Conservation (phyloP, 1,140 invertebrate species). For the Solen grandis region DNA sequence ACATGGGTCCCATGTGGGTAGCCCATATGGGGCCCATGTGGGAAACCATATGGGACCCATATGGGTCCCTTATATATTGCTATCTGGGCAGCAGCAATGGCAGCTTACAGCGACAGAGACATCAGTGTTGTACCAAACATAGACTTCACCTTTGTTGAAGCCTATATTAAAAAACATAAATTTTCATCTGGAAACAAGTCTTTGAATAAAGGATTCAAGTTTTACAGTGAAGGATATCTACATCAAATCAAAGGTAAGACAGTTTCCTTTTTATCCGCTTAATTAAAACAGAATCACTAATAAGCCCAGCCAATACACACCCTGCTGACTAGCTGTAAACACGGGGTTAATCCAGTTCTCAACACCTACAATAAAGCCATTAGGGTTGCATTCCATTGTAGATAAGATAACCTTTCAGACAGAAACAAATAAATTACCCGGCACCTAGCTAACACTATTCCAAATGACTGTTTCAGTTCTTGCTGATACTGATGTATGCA, state of each 20-base stretch:
- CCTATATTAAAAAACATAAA: conserved; percentile 3
- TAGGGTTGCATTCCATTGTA: no score
- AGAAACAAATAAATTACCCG: neutral
- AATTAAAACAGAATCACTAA: neutral
- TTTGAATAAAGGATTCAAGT: conserved; percentile 51
- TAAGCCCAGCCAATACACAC: neutral
- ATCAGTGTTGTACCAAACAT: conserved; percentile 11
- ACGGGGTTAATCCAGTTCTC: neutral
- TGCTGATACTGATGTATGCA: no score
- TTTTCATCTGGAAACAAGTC: conserved; percentile 26
- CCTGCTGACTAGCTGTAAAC: neutral
- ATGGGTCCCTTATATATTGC: no score
- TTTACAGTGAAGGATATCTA: conserved; percentile 42
- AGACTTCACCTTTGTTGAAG: conserved; percentile 46
- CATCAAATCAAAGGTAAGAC: conserved; percentile 20
- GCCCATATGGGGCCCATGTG: no score
- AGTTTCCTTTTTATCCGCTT: neutral
- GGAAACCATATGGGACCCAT: no score
- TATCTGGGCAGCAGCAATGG: no score
- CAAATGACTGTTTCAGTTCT: no score
- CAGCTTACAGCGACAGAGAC: neutral
- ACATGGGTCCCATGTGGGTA: no score
- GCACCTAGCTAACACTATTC: neutral
- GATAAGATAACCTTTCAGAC: no score
- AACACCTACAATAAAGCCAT: no score